These are phyloP conservation scores for Cheilosia urbana DNA, from an alignment of 2,888 invertebrate genomes.

Conservation along the genomic window DNA sequence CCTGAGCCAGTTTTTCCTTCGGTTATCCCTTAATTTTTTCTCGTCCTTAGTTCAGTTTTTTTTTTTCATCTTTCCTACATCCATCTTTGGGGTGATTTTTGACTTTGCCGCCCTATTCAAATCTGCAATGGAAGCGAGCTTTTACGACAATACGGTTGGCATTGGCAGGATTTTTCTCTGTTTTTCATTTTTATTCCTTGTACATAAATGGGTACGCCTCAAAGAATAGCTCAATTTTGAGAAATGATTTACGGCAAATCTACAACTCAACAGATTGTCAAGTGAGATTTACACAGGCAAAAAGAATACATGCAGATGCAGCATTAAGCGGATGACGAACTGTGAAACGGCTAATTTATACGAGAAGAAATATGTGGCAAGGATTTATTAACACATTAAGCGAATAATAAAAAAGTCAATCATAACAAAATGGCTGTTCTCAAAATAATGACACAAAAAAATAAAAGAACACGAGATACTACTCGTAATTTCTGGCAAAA, in stretches of 20 bases:
- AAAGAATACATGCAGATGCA: neutral
- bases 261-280: slow-evolving; percentile 64
- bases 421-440: slow-evolving; percentile 26
- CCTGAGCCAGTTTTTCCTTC: slow-evolving; percentile 52
- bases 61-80: slow-evolving; percentile 7
- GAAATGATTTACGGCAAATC: slow-evolving; percentile 69
- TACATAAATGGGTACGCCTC: slow-evolving; percentile 37
- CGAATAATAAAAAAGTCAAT: neutral
- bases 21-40: slow-evolving; percentile 20
- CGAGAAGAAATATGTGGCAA: neutral
- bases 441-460: neutral
- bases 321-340: slow-evolving; percentile 1
- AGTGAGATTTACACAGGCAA: slow-evolving; percentile 59
- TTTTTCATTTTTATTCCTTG: slow-evolving; percentile 14
- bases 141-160: slow-evolving; percentile 39
- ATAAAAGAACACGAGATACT: slow-evolving; percentile 17
- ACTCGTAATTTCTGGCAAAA: slow-evolving; percentile 37
- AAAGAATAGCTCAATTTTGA: slow-evolving; percentile 59
- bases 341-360: neutral
- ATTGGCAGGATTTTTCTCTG: neutral
- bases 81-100: slow-evolving; percentile 37
- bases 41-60: slow-evolving; percentile 33
- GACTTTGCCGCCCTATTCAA: slow-evolving; percentile 64
- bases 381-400: neutral
- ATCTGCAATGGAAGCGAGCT: slow-evolving; percentile 46